Percentiles rank a stretch among this genome's conserved stretches.
phyloP scores from a whole-genome alignment of 92 coral and sea anemone species.

The Phenganax subtilis region DNA sequence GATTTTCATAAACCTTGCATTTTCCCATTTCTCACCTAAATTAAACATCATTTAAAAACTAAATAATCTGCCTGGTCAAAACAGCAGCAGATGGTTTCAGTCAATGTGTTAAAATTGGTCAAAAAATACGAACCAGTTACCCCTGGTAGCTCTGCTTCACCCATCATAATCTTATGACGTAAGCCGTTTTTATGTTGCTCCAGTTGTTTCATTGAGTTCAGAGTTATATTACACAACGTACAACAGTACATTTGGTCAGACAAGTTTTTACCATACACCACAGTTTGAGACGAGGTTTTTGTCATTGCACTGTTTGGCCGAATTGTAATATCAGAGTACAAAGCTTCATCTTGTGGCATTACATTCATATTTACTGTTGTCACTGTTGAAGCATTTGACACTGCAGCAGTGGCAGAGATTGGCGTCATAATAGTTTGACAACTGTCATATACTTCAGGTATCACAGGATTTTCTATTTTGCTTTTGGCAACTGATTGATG shows the following conservation, averaged over 20 bases:
- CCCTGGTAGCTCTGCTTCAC: constrained; percentile 62
- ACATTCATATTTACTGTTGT: not conserved
- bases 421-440: no score
- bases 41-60: no score
- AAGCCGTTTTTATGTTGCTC: constrained; percentile 66
- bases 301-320: no score
- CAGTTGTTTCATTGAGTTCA: constrained; percentile 73
- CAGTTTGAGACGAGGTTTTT: not conserved
- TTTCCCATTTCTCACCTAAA: constrained; percentile 58
- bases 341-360: no score
- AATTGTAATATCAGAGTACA: no score
- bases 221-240: constrained; percentile 61
- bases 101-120: not conserved
- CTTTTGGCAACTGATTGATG: constrained; percentile 45
- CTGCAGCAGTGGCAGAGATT: not conserved
- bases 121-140: constrained; percentile 54
- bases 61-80: no score
- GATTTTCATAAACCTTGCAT: constrained; percentile 59
- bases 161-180: constrained; percentile 72
- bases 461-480: constrained; percentile 20
- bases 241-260: constrained; percentile 53
- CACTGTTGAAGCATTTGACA: not conserved
- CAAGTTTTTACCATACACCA: constrained; percentile 38
- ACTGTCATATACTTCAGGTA: not conserved
- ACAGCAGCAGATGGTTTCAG: no score